Base-by-base conservation (phyloP, 2,888 invertebrate species). In the Oligia fasciuncula region DNA sequence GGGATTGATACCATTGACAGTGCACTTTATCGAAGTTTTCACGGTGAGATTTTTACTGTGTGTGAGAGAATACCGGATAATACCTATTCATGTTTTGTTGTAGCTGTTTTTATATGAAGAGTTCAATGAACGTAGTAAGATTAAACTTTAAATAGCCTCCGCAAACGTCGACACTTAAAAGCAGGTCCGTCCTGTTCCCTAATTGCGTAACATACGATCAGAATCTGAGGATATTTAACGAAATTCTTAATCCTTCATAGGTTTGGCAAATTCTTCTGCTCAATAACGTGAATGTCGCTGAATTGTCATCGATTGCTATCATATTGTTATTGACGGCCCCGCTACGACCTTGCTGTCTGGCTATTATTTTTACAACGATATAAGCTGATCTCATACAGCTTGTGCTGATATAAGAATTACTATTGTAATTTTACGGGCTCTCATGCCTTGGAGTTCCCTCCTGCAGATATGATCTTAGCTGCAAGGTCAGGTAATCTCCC, bases 21-120 rank as follows among this genome's bases (percentile, higher is more conserved):
- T 17, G 19, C 35, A 63, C n/a, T 9, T 63, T 4, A 62, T 13
- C 2, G 6, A 14, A 62, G n/a, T 62, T 62, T n/a, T 14, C 14
- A 62, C 62, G 2, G 6, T 2, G n/a, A 14, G 1, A 9, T 35
- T 63, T 35, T 63, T 17, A 19, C 5, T 60, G 29, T 83, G 40
- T 40, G 35, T 57, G 29, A 46, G 54, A 73, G 70, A 71, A 70
- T 73, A 76, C 73, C 69, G 57, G 62, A 70, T 73, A 63, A 73
- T 23, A 76, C 23, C 29, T 57, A 49, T 46, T 71, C 66, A 54
- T 54, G 78, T 35, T 75, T 75, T 35, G 40, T 23, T 60, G 6
- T 67, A 29, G 29, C 51, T 71, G 23, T 40, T 68, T 73, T 62
- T 40, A 14, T 9, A 68, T 40, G 19, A 54, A 8, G 35, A 77